These are phyloP conservation scores for Hydractinia symbiolongicarpus DNA, from an alignment of 30 jellyfish, hydroid and myxozoan genomes.

Conservation along the genomic window DNA sequence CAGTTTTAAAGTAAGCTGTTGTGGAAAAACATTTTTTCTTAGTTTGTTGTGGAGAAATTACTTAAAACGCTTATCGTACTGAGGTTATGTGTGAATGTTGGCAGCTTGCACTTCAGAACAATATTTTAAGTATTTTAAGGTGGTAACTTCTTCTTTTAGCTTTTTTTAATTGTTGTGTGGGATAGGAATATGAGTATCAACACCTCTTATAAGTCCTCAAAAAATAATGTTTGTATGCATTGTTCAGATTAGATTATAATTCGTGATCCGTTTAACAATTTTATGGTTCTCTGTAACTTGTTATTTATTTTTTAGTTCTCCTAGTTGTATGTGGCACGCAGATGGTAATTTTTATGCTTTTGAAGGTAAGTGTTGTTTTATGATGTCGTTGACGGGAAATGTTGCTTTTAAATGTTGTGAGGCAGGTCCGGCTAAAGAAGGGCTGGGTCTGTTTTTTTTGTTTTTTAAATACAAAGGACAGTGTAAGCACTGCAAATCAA, in stretches of 20 bases:
- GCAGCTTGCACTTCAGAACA: neutral
- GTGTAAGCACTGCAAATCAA: too few relatives aligned
- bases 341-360: slow-evolving; percentile 90
- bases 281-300: neutral
- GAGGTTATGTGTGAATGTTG: neutral
- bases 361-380: slow-evolving; percentile 45
- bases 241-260: too few relatives aligned
- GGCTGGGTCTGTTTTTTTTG: too few relatives aligned
- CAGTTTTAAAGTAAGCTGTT: slow-evolving; percentile 59
- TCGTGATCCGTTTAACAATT: neutral
- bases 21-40: neutral
- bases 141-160: neutral
- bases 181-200: too few relatives aligned
- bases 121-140: neutral
- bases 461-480: too few relatives aligned
- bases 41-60: neutral
- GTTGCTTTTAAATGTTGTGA: neutral
- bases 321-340: slow-evolving; percentile 80
- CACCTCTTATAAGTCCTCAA: too few relatives aligned
- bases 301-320: slow-evolving; percentile 47
- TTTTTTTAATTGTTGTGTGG: too few relatives aligned
- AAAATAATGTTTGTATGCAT: too few relatives aligned
- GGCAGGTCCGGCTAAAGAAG: too few relatives aligned
- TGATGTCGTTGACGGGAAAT: neutral
- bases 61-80: neutral